Percentiles rank a stretch among this genome's conserved stretches.
phyloP scores from a whole-genome alignment of 2,888 invertebrate genomes.

The Isoperla grammatica region DNA sequence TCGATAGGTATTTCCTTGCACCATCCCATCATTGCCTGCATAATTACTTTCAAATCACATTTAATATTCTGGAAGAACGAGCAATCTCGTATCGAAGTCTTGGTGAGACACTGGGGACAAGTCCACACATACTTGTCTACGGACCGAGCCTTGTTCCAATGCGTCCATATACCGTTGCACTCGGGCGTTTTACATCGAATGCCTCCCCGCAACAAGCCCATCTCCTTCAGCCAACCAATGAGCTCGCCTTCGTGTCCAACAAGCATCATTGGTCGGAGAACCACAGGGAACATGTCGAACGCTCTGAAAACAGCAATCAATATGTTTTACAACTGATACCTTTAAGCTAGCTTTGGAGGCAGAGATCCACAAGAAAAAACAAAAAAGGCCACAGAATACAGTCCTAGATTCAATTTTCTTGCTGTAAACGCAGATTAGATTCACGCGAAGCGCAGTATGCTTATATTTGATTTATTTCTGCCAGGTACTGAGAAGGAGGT shows the following conservation, averaged over 20 bases:
- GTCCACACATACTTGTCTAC: conserved; percentile 50
- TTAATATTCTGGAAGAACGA: conserved; percentile 59
- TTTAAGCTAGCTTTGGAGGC: too few relatives aligned
- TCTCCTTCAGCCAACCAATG: conserved; percentile 49
- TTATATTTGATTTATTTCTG: too few relatives aligned
- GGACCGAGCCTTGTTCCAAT: conserved; percentile 47
- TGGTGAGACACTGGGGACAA: conserved; percentile 43
- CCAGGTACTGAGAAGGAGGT: too few relatives aligned
- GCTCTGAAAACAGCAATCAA: neutral
- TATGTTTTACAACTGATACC: neutral
- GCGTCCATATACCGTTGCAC: conserved; percentile 44
- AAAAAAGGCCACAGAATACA: too few relatives aligned
- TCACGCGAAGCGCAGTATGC: too few relatives aligned
- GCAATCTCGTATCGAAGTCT: conserved; percentile 46
- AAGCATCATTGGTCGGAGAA: conserved; percentile 45
- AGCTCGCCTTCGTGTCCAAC: conserved; percentile 50
- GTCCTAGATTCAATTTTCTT: too few relatives aligned
- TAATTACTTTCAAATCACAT: conserved; percentile 54
- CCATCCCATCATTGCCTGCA: conserved; percentile 60
- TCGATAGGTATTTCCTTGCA: conserved; percentile 49
- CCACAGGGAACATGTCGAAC: neutral
- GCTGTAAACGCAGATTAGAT: too few relatives aligned
- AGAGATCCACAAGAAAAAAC: too few relatives aligned
- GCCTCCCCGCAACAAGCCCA: conserved; percentile 45
- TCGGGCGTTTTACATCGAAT: conserved; percentile 42